Percentiles rank a stretch among this genome's conserved stretches.
Conservation (phyloP, 2,797 vertebrate species). For the Pogoniulus pusillus region DNA sequence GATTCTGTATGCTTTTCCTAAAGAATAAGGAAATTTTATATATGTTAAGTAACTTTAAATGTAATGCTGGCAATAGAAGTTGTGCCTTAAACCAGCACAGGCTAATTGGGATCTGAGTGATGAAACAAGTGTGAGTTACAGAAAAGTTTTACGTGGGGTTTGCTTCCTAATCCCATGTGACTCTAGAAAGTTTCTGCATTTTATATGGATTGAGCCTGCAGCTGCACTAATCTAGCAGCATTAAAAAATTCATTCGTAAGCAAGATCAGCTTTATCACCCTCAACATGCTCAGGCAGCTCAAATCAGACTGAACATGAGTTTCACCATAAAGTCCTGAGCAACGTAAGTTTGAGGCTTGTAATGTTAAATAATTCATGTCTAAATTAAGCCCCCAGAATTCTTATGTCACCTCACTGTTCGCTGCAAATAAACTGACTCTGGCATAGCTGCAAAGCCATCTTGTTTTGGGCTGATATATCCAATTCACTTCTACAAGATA, state of each 20-base stretch:
- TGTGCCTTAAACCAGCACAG: not conserved
- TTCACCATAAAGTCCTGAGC: not conserved
- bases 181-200: not conserved
- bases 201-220: not conserved
- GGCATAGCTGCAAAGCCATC: not conserved
- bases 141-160: not conserved
- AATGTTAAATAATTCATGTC: not conserved
- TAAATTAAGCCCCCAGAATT: constrained; percentile 18
- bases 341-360: not conserved
- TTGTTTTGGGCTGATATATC: not conserved
- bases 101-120: not conserved
- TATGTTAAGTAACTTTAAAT: not conserved
- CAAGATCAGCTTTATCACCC: not conserved
- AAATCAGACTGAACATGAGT: not conserved
- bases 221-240: not conserved
- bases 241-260: constrained; percentile 28
- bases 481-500: not conserved
- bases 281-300: not conserved
- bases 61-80: not conserved
- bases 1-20: not conserved
- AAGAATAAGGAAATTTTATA: not conserved
- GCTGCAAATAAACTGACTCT: not conserved
- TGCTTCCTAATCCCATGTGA: not conserved
- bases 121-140: not conserved
- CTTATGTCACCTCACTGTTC: not conserved